These are phyloP conservation scores for Sebastes fasciatus DNA, from an alignment of 2,113 vertebrate species.

Conservation along the genomic window DNA sequence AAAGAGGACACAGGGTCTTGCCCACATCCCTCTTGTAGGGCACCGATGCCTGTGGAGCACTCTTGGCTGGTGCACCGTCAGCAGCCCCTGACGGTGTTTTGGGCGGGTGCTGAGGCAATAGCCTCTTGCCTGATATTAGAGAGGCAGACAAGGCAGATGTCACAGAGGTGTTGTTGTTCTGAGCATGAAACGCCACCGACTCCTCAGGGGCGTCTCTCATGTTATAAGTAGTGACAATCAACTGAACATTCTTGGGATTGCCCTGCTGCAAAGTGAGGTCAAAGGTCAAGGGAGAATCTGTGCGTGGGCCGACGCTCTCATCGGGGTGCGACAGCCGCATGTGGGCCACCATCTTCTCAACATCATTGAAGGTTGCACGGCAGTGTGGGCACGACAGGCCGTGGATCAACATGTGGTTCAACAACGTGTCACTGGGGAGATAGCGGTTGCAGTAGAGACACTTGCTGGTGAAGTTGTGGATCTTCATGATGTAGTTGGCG, in stretches of 20 bases:
- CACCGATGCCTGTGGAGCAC: conserved; percentile 90
- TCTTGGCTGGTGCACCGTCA: conserved; percentile 85
- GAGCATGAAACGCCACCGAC: conserved; percentile 95
- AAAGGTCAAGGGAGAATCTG: conserved; percentile 96
- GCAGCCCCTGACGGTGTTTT: conserved; percentile 86
- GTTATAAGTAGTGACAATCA: conserved; percentile 98
- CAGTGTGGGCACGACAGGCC: conserved; percentile 97
- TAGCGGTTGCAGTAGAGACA: conserved; percentile 99
- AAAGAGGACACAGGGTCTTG: conserved; percentile 97
- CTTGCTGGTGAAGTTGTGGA: conserved; percentile 99
- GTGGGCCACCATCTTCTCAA: conserved; percentile 98
- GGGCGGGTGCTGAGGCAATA: conserved; percentile 81
- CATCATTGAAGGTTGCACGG: conserved; percentile 97
- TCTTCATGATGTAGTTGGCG: conserved; percentile 99
- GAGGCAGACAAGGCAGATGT: conserved; percentile 81
- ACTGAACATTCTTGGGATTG: conserved; percentile 96
- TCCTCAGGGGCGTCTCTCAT: conserved; percentile 95
- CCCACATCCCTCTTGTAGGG: conserved; percentile 98
- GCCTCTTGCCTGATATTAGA: conserved; percentile 85
- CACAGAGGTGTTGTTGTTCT: conserved; percentile 84
- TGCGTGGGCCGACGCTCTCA: conserved; percentile 93
- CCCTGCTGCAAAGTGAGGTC: conserved; percentile 98
- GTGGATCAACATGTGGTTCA: conserved; percentile 98
- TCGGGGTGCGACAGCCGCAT: conserved; percentile 94
- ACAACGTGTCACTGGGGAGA: conserved; percentile 95